These are phyloP conservation scores for Chunga burmeisteri DNA, from an alignment of 2,113 vertebrate species.

Conservation along the genomic window DNA sequence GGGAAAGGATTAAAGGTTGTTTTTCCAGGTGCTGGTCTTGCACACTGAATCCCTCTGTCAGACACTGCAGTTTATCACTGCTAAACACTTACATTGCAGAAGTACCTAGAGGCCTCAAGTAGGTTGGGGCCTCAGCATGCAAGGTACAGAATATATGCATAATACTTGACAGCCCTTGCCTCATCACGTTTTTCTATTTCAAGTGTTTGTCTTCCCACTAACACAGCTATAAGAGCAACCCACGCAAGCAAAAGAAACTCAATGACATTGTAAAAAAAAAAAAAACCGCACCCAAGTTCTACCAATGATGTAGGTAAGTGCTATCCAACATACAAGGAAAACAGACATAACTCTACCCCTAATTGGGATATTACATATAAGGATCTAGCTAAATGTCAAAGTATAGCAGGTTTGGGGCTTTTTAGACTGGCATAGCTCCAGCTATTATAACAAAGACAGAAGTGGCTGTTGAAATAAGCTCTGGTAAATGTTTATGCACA, in stretches of 20 bases:
- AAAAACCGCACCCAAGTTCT: not conserved
- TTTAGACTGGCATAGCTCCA: not conserved
- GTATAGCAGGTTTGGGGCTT: not conserved
- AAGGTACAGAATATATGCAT: not conserved
- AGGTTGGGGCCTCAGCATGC: not conserved
- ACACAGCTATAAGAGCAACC: not conserved
- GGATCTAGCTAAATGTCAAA: not conserved
- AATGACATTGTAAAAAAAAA: not conserved
- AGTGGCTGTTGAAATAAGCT: not conserved
- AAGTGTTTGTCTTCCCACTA: not conserved
- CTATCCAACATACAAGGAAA: not conserved
- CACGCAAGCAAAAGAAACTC: not conserved
- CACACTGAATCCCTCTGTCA: not conserved
- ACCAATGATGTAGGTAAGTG: not conserved
- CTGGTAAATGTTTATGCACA: not conserved
- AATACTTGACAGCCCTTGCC: not conserved
- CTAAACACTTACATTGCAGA: not conserved
- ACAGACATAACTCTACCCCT: not conserved
- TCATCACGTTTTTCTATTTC: constrained; percentile 35
- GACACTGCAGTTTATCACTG: not conserved
- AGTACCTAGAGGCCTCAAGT: not conserved
- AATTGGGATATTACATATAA: not conserved
- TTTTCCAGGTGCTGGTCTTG: not conserved
- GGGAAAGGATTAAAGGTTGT: not conserved
- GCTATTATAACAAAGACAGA: not conserved